Evolutionary conservation across 2,113 vertebrate genomes (phyloP).

Genomic region (Oenanthe melanoleuca): DNA sequence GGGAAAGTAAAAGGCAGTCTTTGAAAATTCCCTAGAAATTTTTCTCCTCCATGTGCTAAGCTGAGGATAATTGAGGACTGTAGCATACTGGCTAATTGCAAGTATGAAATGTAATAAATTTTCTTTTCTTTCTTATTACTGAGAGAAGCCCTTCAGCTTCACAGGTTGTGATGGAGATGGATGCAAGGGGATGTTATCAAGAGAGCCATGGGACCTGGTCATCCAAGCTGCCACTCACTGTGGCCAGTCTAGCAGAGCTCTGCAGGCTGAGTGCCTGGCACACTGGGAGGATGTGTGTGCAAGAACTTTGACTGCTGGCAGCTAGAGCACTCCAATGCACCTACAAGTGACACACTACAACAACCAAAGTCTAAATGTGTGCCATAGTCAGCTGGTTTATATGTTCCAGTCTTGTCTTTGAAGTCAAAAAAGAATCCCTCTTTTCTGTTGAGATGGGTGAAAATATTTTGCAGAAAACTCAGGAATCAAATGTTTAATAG

Average conservation of each 20-base stretch:
- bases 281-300: rapidly evolving
- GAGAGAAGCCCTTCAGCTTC: background rate
- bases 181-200: background rate
- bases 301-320: background rate
- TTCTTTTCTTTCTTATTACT: background rate
- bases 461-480: background rate
- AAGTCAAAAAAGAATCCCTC: background rate
- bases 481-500: background rate
- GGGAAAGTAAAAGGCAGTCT: background rate
- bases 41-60: background rate
- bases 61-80: background rate
- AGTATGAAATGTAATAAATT: background rate
- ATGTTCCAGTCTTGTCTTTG: background rate
- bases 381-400: background rate
- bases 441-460: background rate
- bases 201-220: rapidly evolving
- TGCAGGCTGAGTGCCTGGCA: background rate
- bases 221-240: background rate
- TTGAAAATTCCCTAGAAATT: background rate
- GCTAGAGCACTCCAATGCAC: background rate
- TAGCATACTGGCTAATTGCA: background rate
- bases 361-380: background rate
- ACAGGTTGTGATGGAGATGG: background rate
- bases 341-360: background rate
- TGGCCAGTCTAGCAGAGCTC: background rate